Evolutionary conservation across 1,140 invertebrate species (phyloP).

Genomic region (Pseudomyrmex pallidus): DNA sequence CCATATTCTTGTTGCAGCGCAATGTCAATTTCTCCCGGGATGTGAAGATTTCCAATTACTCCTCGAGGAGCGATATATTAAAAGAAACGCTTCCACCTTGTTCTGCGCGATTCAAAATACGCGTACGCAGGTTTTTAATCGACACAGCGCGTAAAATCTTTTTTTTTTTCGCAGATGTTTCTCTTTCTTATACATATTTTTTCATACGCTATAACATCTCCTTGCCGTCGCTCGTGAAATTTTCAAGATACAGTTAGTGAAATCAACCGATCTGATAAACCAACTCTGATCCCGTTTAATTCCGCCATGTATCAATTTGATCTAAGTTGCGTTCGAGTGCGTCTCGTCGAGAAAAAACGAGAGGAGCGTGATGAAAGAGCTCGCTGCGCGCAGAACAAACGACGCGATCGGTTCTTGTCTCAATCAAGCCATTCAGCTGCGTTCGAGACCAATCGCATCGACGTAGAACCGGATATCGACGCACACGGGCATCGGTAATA

Average conservation of each 20-base stretch:
- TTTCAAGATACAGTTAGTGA: constrained; percentile 7
- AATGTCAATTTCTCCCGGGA: not conserved
- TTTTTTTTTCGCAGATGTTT: too few relatives aligned
- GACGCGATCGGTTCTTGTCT: constrained; percentile 8
- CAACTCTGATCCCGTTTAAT: not conserved
- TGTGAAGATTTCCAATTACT: not conserved
- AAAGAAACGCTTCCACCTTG: not conserved
- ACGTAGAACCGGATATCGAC: constrained; percentile 53
- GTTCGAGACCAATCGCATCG: constrained; percentile 47
- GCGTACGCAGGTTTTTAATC: too few relatives aligned
- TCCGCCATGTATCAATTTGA: constrained; percentile 5
- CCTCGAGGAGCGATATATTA: not conserved
- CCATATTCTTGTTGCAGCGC: not conserved
- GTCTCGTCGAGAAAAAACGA: not conserved
- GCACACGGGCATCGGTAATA: constrained; percentile 14
- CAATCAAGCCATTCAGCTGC: constrained; percentile 33
- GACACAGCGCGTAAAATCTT: too few relatives aligned
- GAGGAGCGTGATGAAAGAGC: constrained; percentile 9
- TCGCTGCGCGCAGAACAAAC: not conserved
- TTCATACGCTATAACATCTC: too few relatives aligned
- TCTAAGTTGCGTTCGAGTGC: not conserved
- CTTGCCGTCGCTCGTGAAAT: not conserved
- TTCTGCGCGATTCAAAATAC: too few relatives aligned
- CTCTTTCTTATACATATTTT: too few relatives aligned
- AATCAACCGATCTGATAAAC: not conserved